Evolutionary conservation across 1,140 invertebrate genomes (phyloP).

Genomic region (Eulimnadia texana): DNA sequence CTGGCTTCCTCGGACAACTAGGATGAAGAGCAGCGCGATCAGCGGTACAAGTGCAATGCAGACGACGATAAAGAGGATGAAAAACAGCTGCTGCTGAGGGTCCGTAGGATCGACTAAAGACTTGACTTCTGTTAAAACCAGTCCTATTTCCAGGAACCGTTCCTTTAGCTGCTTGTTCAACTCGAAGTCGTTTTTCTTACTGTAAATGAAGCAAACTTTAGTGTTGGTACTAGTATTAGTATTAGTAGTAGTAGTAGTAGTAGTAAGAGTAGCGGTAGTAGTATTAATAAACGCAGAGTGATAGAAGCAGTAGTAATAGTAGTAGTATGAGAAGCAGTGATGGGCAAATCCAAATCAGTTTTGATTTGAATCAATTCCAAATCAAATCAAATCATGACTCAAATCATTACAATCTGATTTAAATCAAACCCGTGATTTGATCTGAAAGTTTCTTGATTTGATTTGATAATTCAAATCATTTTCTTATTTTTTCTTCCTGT

Average conservation of each 20-base stretch:
- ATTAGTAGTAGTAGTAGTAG: not conserved
- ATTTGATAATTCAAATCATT: too few species aligned
- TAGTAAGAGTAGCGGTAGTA: not conserved
- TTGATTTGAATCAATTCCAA: too few species aligned
- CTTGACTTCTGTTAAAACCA: not conserved
- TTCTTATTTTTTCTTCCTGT: too few species aligned
- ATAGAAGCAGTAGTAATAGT: not conserved
- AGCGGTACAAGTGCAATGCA: slow-evolving; percentile 1
- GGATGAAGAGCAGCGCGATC: not conserved
- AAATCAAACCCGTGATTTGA: too few species aligned
- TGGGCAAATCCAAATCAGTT: too few species aligned
- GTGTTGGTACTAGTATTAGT: too few species aligned
- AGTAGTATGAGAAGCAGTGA: not conserved
- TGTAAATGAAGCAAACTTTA: not conserved
- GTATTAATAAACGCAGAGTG: too few species aligned
- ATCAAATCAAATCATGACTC: too few species aligned
- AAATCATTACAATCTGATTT: too few species aligned
- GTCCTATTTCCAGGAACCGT: not conserved
- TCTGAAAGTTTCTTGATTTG: too few species aligned
- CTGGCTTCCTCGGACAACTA: not conserved
- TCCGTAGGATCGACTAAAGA: not conserved
- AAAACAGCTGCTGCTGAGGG: not conserved
- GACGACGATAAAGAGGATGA: slow-evolving; percentile 13
- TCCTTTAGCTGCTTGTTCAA: not conserved
- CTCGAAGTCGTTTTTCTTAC: not conserved